Base-by-base conservation (phyloP, 2,888 invertebrate species). In the Smittia aterrima region DNA sequence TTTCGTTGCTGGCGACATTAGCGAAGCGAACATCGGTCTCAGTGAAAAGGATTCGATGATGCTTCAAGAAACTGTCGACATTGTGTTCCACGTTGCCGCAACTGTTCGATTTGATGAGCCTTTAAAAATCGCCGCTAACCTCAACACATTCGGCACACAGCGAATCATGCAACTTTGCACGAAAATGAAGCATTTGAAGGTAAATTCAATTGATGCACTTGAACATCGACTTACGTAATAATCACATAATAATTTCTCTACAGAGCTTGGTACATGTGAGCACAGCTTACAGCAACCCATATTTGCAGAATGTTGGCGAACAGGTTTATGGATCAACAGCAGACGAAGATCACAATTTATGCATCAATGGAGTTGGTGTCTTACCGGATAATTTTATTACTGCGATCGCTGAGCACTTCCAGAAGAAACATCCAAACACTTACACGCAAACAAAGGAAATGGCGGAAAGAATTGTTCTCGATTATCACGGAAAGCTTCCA, bases 201-300 rank as follows among this genome's bases (percentile, higher is more conserved):
- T 88, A 80, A 75, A 77, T 47, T 58, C 22, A 40, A 16, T 64
- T 62, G 11, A 27, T 70, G 9, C 16, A 40, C 16, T 70, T 67
- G 22, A 47, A 47, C 13, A 3, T 3, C 47, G 16, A 47, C 20
- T 58, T 32, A 11, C 32, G 32, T 32, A 32, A 32, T 20, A 32
- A 32, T 53, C 9, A 22, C 25, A 32, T 47, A 68, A 66, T 32
- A 16, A 11, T 16, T 32, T 32, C 9, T 32, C 78, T 81, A 40
- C 79, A 89, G 87, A 90, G 90, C 77, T 85, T 91, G 75, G 91
- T 98, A 0, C 96, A 98, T 82, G 93, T 98, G 1, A 97, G 96
- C 0, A 98, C 98, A 0, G 98, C 98, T 0, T 98, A 95, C 84
- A 94, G 96, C 79, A 98, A 98, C 84, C 95, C 97, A 62, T 93